A percentile compares a stretch with the other conserved stretches of the same genome.
These are phyloP conservation scores for Aporrectodea caliginosa DNA, from an alignment of 1,140 invertebrate species.

Conservation along the genomic window DNA sequence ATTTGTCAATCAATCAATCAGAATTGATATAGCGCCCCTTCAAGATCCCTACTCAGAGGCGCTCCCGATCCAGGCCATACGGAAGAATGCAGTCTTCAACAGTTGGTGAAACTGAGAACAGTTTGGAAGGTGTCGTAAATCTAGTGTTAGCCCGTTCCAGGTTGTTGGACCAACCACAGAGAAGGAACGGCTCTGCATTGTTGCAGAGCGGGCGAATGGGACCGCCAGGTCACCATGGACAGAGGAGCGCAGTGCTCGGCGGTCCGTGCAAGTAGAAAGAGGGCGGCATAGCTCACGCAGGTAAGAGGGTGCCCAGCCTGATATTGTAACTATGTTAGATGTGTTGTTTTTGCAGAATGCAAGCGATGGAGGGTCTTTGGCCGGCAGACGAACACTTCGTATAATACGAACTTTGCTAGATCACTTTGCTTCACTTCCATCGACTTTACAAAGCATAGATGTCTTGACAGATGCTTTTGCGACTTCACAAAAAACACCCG, in stretches of 20 bases:
- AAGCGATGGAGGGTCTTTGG: not conserved
- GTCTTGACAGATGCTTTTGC: not conserved
- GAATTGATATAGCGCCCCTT: too few species aligned
- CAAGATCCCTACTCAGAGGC: too few species aligned
- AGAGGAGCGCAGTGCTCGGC: not conserved
- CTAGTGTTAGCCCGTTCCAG: too few species aligned
- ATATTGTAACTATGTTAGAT: too few species aligned
- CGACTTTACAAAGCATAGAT: not conserved
- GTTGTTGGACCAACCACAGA: too few species aligned
- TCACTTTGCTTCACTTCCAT: not conserved
- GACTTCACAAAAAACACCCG: not conserved
- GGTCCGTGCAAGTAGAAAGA: not conserved
- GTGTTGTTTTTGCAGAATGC: not conserved
- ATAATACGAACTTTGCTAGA: not conserved
- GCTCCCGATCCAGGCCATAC: too few species aligned
- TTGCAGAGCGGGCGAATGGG: not conserved
- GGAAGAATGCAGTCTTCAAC: too few species aligned
- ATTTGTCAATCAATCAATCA: too few species aligned
- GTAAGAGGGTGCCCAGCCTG: too few species aligned
- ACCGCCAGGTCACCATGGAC: not conserved
- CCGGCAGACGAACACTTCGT: not conserved
- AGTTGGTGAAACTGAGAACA: too few species aligned
- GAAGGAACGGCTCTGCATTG: not conserved
- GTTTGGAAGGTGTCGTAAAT: too few species aligned
- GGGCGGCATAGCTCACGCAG: not conserved